phyloP scores from a whole-genome alignment of 2,113 vertebrate genomes.

The Callionymus lyra region DNA sequence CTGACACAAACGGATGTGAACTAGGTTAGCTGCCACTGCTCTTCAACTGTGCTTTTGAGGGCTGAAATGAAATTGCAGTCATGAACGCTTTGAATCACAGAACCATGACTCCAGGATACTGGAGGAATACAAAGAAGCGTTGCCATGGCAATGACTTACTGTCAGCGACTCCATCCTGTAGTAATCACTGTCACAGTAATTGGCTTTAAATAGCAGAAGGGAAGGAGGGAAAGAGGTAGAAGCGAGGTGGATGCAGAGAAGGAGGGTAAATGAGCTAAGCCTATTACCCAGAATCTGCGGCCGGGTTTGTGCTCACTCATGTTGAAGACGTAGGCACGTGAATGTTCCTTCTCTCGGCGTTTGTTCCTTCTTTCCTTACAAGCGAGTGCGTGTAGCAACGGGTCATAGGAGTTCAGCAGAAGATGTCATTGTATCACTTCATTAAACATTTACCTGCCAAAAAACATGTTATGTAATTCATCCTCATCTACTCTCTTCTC shows the following conservation, averaged over 20 bases:
- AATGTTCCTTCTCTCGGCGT: background rate
- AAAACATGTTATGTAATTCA: too few relatives aligned
- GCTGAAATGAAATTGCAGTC: constrained; percentile 38
- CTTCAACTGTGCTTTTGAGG: constrained; percentile 15
- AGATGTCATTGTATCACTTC: too few relatives aligned
- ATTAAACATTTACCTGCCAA: too few relatives aligned
- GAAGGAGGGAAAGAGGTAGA: constrained; percentile 9
- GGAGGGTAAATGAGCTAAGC: constrained; percentile 41
- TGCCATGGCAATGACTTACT: constrained; percentile 52
- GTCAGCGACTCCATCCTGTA: constrained; percentile 35
- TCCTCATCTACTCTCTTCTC: too few relatives aligned
- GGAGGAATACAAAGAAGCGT: constrained; percentile 18
- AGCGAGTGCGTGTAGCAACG: too few relatives aligned
- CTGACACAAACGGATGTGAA: too few relatives aligned
- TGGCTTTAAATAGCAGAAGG: constrained; percentile 39
- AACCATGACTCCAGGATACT: constrained; percentile 20
- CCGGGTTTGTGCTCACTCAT: constrained; percentile 20
- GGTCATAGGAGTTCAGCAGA: too few relatives aligned
- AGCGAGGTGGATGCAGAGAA: constrained; percentile 20
- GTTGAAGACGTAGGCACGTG: constrained; percentile 28
- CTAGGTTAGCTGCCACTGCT: too few relatives aligned
- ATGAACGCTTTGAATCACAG: constrained; percentile 33
- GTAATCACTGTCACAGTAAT: constrained; percentile 33
- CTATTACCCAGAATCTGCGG: constrained; percentile 29
- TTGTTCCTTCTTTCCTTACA: too few relatives aligned